These are phyloP conservation scores for Tetraneura akinire DNA, from an alignment of 1,140 invertebrate genomes.

Conservation along the genomic window DNA sequence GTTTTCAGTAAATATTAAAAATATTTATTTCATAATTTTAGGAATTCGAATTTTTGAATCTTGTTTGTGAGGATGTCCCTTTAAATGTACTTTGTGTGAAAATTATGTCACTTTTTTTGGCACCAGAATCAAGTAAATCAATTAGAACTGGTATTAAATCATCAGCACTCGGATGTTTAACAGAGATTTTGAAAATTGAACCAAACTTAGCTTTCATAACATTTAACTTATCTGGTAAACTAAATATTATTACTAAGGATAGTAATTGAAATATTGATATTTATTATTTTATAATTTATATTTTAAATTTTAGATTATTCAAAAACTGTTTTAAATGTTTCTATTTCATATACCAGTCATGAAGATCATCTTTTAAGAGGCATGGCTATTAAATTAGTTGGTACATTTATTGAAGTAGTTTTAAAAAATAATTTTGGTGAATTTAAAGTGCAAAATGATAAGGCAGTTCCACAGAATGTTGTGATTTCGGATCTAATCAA, in stretches of 20 bases:
- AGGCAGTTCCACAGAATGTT: neutral
- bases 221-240: constrained; percentile 14
- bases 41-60: constrained; percentile 54
- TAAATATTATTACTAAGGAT: neutral
- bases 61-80: constrained; percentile 47
- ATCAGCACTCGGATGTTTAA: constrained; percentile 58
- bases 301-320: neutral
- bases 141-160: constrained; percentile 45
- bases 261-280: neutral
- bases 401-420: constrained; percentile 63
- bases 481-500: constrained; percentile 39
- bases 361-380: constrained; percentile 48
- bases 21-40: constrained; percentile 29
- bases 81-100: constrained; percentile 54
- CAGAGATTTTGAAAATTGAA: constrained; percentile 64
- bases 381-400: constrained; percentile 54
- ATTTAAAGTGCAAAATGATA: constrained; percentile 22
- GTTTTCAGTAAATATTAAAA: constrained; percentile 32
- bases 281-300: neutral
- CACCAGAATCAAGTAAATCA: constrained; percentile 16
- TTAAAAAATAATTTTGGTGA: constrained; percentile 60
- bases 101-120: constrained; percentile 31
- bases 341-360: constrained; percentile 22
- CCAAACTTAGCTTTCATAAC: constrained; percentile 54
- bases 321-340: constrained; percentile 13